Evolutionary conservation across 2,888 invertebrate species (phyloP).

Genomic region (Cheilosia grossa): DNA sequence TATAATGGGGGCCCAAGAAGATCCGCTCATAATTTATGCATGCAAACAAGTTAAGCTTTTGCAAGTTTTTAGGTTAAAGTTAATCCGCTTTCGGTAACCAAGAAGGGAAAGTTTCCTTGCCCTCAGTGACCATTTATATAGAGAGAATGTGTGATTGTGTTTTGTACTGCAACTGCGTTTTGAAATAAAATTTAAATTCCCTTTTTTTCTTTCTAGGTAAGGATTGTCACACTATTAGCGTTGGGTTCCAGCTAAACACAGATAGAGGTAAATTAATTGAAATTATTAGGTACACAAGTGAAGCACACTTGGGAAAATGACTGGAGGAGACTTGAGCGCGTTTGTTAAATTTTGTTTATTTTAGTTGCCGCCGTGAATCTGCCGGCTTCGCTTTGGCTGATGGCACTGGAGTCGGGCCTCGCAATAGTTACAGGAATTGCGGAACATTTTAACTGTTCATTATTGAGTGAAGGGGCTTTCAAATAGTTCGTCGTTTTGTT

Average conservation of each 20-base stretch:
- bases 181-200: background rate
- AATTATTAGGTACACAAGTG: slow-evolving; percentile 38
- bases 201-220: slow-evolving; percentile 51
- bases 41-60: slow-evolving; percentile 62
- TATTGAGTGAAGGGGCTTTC: slow-evolving; percentile 9
- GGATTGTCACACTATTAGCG: slow-evolving; percentile 47
- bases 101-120: slow-evolving; percentile 39
- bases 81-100: slow-evolving; percentile 55
- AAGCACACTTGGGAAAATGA: slow-evolving; percentile 23
- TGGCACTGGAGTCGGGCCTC: background rate
- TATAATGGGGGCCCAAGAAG: slow-evolving; percentile 48
- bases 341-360: slow-evolving; percentile 60
- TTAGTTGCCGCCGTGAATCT: background rate
- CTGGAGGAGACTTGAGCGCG: slow-evolving; percentile 32
- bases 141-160: background rate
- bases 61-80: slow-evolving; percentile 43
- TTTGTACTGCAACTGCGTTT: slow-evolving; percentile 8
- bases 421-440: slow-evolving; percentile 37
- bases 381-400: background rate
- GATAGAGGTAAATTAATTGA: slow-evolving; percentile 62
- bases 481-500: background rate
- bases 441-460: slow-evolving; percentile 54
- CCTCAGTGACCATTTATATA: slow-evolving; percentile 11
- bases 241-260: slow-evolving; percentile 2
- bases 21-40: slow-evolving; percentile 63